Evolutionary conservation across 1,140 invertebrate species (phyloP), one percentile per base, ranked within the genome.

Genomic region (Heterodera carotae): DNA sequence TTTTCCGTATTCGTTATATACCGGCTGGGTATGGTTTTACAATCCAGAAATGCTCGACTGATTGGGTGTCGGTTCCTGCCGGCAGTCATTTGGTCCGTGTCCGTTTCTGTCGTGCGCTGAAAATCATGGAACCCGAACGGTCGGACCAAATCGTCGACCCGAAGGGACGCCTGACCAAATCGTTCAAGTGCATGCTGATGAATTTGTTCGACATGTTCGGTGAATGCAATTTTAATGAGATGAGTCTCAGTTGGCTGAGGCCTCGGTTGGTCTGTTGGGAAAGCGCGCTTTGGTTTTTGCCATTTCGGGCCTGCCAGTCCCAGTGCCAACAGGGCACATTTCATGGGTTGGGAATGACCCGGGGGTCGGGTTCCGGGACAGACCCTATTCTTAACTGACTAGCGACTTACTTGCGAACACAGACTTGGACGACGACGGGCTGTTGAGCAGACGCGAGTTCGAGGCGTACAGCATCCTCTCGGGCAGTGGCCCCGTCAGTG

Each of bases 151-250:
- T 82, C 43, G 12, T 82, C 22, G 82, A 84, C 36, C 64, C 74
- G 8, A 75, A 67, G 66, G 60, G 56, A 18, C 53, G 69, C 29
- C 62, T 82, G 33, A 82, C 81, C 56, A 82, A 82, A 69, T 15
- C 80, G 25, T 82, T 84, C 31, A 83, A 84, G 82, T 81, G 83
- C 25, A 82, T 82, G 81, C 39, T 82, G n/a, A 82, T 82, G 81
- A 82, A 82, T 69, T 31, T 82, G 34, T 82, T 82, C 69, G 81
- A 82, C 60, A 83, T 83, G 70, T 82, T 82, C 60, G 81, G 48
- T 56, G 39, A 43, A 12, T 43, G 15, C 39, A 43, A 43, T 7
- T 43, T 43, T 1, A 7, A 43, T 10, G 15, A n/a, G n/a, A n/a
- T n/a, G n/a, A n/a, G n/a, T n/a, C n/a, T n/a, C n/a, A n/a, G n/a